Evolutionary conservation across 2,113 vertebrate genomes (phyloP).

Genomic region (Mystacornis crossleyi): DNA sequence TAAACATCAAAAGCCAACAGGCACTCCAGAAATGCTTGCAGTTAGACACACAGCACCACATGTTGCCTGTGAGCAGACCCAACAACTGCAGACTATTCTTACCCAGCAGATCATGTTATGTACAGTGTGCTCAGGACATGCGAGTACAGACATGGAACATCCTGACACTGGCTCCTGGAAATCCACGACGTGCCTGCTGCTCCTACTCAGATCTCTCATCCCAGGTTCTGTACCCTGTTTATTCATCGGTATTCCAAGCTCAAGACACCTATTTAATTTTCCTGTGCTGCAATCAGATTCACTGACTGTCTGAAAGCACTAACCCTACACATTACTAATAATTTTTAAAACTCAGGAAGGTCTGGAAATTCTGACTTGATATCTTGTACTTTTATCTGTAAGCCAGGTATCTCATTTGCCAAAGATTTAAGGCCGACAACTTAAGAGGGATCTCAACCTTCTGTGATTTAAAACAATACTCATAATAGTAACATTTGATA

Average conservation of each 20-base stretch:
- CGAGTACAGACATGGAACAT: background rate
- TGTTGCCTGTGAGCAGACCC: background rate
- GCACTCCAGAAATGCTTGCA: background rate
- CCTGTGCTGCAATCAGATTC: background rate
- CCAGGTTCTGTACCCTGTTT: background rate
- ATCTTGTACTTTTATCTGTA: background rate
- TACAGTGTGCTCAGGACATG: background rate
- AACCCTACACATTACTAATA: background rate
- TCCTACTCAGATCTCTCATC: background rate
- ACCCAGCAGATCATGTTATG: slow-evolving; percentile 20
- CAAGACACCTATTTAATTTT: background rate
- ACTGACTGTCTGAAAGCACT: background rate
- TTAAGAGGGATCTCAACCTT: background rate
- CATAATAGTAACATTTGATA: background rate
- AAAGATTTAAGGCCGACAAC: background rate
- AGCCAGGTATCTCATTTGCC: background rate
- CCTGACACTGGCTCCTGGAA: background rate
- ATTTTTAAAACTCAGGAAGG: background rate
- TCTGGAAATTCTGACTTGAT: background rate
- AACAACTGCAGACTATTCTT: slow-evolving; percentile 58
- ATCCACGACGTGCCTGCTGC: background rate
- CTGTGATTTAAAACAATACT: background rate
- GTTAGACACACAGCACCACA: slow-evolving; percentile 9
- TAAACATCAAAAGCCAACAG: background rate
- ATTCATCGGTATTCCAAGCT: background rate